phyloP scores from a whole-genome alignment of 2,888 invertebrate genomes.

The Hipparchia sbordonii region DNA sequence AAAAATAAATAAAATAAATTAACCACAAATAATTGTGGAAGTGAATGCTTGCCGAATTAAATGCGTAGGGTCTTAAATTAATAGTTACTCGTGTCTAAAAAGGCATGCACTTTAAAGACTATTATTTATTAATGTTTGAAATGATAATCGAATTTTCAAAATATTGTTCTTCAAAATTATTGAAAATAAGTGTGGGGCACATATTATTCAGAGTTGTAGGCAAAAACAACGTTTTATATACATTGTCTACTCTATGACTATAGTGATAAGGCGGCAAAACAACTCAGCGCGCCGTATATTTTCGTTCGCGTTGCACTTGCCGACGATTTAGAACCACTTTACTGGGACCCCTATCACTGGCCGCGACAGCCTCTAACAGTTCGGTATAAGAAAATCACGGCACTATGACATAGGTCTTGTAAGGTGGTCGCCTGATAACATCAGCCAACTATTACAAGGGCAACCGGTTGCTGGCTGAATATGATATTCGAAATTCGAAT shows the following conservation, averaged over 20 bases:
- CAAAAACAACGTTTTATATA: not conserved
- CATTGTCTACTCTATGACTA: conserved; percentile 55
- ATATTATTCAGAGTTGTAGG: not conserved
- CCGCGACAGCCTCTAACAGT: conserved; percentile 48
- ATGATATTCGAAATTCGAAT: conserved; percentile 79
- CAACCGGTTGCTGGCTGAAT: conserved; percentile 80
- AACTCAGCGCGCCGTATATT: conserved; percentile 81
- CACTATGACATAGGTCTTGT: conserved; percentile 57
- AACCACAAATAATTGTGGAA: too few species aligned
- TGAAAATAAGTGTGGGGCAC: not conserved
- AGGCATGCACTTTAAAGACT: too few species aligned
- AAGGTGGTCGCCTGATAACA: conserved; percentile 73
- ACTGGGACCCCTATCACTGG: conserved; percentile 60
- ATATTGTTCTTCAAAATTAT: not conserved
- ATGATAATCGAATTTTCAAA: too few species aligned
- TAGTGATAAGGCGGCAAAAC: conserved; percentile 82
- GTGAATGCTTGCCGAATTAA: too few species aligned
- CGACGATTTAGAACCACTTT: conserved; percentile 68
- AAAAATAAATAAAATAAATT: too few species aligned
- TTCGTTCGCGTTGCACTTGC: conserved; percentile 82
- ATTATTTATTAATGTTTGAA: too few species aligned
- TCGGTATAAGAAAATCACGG: conserved; percentile 46
- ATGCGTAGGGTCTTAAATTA: too few species aligned
- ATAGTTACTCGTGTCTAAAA: too few species aligned
- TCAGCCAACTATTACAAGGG: conserved; percentile 83